A percentile compares a stretch with the other conserved stretches of the same genome.
These are phyloP conservation scores for Allophyes oxyacanthae DNA, from an alignment of 2,888 invertebrate species.

Conservation along the genomic window DNA sequence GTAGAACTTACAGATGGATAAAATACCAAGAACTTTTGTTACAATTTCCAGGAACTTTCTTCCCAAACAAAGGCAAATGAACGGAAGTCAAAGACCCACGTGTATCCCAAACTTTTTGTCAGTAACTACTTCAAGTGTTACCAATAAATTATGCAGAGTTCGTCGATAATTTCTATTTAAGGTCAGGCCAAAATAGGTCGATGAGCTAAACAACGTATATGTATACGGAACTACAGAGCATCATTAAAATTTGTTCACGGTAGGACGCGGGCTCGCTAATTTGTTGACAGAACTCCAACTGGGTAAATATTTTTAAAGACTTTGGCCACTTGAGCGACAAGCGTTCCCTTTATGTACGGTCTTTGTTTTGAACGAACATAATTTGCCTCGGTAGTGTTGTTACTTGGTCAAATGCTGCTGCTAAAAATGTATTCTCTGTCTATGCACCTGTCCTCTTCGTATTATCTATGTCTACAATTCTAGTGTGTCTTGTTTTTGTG, in stretches of 20 bases:
- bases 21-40: no score
- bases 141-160: constrained; percentile 23
- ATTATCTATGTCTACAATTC: no score
- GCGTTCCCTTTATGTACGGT: constrained; percentile 39
- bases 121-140: no score
- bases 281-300: constrained; percentile 67
- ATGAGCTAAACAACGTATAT: constrained; percentile 23
- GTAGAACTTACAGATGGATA: no score
- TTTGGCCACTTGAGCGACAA: constrained; percentile 16
- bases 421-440: no score
- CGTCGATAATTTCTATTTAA: constrained; percentile 36
- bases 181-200: constrained; percentile 16
- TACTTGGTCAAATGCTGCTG: no score
- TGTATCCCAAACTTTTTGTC: no score
- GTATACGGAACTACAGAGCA: constrained; percentile 23
- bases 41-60: no score
- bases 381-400: constrained; percentile 37
- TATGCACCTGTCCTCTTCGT: no score
- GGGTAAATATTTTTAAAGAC: constrained; percentile 53
- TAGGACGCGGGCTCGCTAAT: constrained; percentile 58
- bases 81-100: no score
- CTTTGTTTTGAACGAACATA: constrained; percentile 10
- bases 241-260: constrained; percentile 36
- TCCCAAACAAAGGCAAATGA: no score
- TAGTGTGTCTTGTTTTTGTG: no score